Evolutionary conservation across 2,888 invertebrate genomes (phyloP), one percentile per base, ranked within the genome.

Genomic region (Dermolepida albohirtum): DNA sequence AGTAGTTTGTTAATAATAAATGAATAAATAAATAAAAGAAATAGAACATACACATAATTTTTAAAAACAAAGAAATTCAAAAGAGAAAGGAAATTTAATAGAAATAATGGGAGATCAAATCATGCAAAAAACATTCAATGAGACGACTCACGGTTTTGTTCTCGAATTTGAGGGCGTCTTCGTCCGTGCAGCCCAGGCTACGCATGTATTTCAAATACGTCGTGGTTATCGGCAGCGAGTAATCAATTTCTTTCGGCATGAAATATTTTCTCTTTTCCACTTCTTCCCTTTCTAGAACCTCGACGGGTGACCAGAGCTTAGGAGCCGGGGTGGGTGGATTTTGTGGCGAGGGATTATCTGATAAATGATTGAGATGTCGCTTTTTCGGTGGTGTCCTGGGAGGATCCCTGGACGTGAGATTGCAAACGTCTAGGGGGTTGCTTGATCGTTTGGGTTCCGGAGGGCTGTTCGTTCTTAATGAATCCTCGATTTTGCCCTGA

Each of bases 171-270:
- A 88, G 77, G 6, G 88, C 88, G 77, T 89, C 87, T 77, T 88
- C 87, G 80, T 89, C 87, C 78, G 86, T 83, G 75, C 89, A 83
- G 67, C 89, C 90, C 82, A 93, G 85, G 81, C 87, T 92, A 80
- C 92, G 87, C 86, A 94, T 93, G 78, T 93, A 90, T 81, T 93
- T 94, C 82, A 96, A 85, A 84, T 95, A 95, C 40, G 94, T 93
- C 63, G 95, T 94, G 54, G 95, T 96, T 75, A 95, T 95, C 52
- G 96, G 95, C 78, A 95, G 89, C 78, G 92, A 93, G 85, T 91
- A 93, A 84, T 94, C 93, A 73, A 92, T 89, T 69, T 88, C 87
- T 34, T 86, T 86, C 27, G 84, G 78, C 73, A 80, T 78, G 66
- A 82, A 73, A 51, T 78, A 65, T 69, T 70, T 74, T 64, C 73